Conservation (phyloP, 2,797 vertebrate genomes). For the Pipistrellus kuhlii region DNA sequence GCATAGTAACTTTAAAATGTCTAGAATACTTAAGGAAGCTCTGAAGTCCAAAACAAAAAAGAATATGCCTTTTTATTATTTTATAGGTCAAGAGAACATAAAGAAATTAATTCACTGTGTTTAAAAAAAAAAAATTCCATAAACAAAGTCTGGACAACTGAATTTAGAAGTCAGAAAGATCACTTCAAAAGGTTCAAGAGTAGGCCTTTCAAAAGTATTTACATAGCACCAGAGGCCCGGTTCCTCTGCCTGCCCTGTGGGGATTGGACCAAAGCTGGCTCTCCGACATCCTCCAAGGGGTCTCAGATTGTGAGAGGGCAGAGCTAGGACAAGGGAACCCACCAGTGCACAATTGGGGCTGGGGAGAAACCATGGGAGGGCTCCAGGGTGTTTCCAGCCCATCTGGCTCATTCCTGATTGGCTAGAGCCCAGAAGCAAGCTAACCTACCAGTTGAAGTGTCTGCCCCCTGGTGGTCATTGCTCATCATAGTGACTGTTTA, state of each 20-base stretch:
- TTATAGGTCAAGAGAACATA: neutral
- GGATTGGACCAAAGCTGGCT: too few species aligned
- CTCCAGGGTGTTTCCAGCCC: too few species aligned
- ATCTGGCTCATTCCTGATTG: too few species aligned
- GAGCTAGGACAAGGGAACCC: too few species aligned
- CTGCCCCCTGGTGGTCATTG: too few species aligned
- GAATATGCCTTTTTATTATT: neutral
- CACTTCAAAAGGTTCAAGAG: neutral
- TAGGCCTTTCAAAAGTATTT: neutral
- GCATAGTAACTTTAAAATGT: slow-evolving; percentile 29
- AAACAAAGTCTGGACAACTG: neutral
- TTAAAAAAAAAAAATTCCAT: neutral
- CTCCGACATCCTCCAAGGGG: accelerated
- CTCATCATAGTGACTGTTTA: too few species aligned
- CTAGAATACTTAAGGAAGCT: slow-evolving; percentile 59
- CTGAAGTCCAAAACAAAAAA: neutral
- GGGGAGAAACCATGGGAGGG: too few species aligned
- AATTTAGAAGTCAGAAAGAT: slow-evolving; percentile 4
- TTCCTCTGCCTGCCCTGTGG: too few species aligned
- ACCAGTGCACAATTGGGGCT: too few species aligned
- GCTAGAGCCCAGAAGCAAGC: too few species aligned
- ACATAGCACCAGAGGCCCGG: neutral
- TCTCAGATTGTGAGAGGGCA: too few species aligned
- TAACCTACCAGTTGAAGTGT: too few species aligned
- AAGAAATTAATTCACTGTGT: neutral